These are phyloP conservation scores for Pseudorhiza aurosa DNA, from an alignment of 30 jellyfish, hydroid and myxozoan species.

Conservation along the genomic window DNA sequence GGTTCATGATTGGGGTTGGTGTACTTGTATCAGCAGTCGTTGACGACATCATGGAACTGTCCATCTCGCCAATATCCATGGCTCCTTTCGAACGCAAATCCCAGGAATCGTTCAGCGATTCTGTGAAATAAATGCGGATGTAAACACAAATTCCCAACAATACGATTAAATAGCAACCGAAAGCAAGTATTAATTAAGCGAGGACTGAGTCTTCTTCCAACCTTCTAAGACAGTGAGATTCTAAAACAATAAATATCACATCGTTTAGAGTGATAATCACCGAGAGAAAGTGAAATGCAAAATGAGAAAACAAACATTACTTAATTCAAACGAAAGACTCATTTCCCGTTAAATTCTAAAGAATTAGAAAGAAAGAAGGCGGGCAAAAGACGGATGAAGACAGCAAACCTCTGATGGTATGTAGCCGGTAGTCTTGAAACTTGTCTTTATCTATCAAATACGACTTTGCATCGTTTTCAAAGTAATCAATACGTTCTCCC, in stretches of 20 bases:
- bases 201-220: no score
- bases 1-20: constrained; percentile 59
- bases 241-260: no score
- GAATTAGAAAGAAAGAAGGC: background rate
- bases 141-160: no score
- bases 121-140: background rate
- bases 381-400: background rate
- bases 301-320: no score
- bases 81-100: constrained; percentile 37
- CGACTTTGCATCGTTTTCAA: background rate
- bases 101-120: constrained; percentile 61
- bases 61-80: constrained; percentile 44
- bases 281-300: no score
- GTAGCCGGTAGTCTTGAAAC: constrained; percentile 47
- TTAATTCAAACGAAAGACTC: no score
- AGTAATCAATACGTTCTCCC: background rate
- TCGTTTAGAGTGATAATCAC: no score
- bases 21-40: constrained; percentile 20
- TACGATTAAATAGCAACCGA: no score
- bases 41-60: constrained; percentile 25
- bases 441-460: background rate
- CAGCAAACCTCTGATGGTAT: constrained; percentile 25
- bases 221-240: no score
- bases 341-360: no score
- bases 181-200: no score